A percentile compares a stretch with the other conserved stretches of the same genome.
These are phyloP conservation scores for Enteromius anoplus DNA, from an alignment of 2,797 vertebrate genomes.

Conservation along the genomic window DNA sequence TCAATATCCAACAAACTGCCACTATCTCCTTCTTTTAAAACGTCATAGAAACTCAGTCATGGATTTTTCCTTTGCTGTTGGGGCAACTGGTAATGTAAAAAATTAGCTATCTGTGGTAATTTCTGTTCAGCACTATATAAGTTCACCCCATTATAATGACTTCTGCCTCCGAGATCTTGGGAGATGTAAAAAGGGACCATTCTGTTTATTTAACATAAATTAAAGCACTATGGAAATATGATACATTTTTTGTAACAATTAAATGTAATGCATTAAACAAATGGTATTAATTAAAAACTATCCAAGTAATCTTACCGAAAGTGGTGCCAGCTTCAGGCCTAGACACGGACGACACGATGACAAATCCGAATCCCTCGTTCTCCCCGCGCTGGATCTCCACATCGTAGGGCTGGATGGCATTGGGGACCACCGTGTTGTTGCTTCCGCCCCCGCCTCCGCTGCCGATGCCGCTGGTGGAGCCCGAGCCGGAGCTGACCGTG, in stretches of 20 bases:
- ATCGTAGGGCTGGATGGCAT: constrained; percentile 89
- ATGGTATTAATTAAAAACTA: not conserved
- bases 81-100: not conserved
- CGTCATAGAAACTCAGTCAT: not conserved
- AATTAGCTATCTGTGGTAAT: not conserved
- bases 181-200: not conserved
- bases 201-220: not conserved
- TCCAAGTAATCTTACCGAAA: constrained; percentile 85
- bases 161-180: not conserved
- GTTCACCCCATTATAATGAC: not conserved
- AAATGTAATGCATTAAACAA: not conserved
- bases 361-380: constrained; percentile 96
- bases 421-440: constrained; percentile 75
- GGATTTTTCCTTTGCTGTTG: not conserved
- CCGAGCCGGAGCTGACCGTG: constrained; percentile 88
- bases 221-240: not conserved
- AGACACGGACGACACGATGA: constrained; percentile 97
- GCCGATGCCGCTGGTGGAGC: constrained; percentile 87
- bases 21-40: not conserved
- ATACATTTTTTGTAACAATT: not conserved
- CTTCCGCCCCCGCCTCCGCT: constrained; percentile 76
- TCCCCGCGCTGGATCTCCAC: constrained; percentile 95
- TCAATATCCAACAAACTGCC: too few relatives aligned
- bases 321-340: constrained; percentile 94
- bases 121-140: not conserved